Conservation (phyloP, 2,888 invertebrate species). For the Archips crataeganus region DNA sequence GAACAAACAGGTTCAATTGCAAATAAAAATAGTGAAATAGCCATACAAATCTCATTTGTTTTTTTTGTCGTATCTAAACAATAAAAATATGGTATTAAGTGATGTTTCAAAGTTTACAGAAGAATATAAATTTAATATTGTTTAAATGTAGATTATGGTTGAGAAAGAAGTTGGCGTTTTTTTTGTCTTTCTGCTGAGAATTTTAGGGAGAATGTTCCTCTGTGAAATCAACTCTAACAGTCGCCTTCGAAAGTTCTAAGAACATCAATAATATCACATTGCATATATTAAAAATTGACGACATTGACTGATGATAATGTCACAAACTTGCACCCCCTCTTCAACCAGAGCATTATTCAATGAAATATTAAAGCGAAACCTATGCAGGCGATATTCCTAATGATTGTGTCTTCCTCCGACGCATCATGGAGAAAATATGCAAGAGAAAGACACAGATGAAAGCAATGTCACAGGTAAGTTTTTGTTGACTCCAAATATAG, state of each 20-base stretch:
- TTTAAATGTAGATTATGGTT: no score
- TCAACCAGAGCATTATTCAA: not conserved
- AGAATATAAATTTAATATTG: no score
- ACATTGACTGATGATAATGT: slow-evolving; percentile 26
- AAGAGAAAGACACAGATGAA: not conserved
- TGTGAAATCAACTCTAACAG: not conserved
- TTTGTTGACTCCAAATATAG: not conserved
- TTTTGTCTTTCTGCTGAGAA: not conserved
- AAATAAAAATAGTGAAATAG: no score
- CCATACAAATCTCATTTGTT: no score
- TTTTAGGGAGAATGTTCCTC: not conserved
- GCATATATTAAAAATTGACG: slow-evolving; percentile 20
- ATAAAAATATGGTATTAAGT: no score
- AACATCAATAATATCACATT: slow-evolving; percentile 15
- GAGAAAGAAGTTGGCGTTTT: not conserved
- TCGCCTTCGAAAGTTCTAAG: slow-evolving; percentile 1
- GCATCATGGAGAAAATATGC: not conserved
- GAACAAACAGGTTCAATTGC: no score
- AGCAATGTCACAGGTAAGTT: not conserved
- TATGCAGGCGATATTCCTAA: not conserved
- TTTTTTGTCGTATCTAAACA: no score
- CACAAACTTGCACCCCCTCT: slow-evolving; percentile 18
- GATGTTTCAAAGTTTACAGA: no score
- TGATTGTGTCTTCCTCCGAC: not conserved
- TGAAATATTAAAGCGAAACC: not conserved